Conservation (phyloP, 2,113 vertebrate species). For the Clarias magur region DNA sequence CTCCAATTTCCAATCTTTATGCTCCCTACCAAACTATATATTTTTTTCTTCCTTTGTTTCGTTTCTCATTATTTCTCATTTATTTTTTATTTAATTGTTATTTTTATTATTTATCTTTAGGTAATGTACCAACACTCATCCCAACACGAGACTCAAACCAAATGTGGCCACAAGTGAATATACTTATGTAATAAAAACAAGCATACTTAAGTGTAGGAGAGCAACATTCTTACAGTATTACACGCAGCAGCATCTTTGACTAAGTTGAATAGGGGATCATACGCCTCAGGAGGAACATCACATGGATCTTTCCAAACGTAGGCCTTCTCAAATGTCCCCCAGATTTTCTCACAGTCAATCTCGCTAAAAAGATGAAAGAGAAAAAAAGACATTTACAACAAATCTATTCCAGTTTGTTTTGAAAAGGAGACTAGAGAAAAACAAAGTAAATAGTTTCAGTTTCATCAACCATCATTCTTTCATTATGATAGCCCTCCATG, state of each 20-base stretch:
- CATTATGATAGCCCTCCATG: neutral
- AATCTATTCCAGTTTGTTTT: neutral
- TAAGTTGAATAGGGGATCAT: constrained; percentile 52
- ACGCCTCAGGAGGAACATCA: constrained; percentile 58
- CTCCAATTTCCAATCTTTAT: no score
- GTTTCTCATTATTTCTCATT: no score
- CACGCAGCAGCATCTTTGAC: constrained; percentile 46
- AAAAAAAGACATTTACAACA: neutral
- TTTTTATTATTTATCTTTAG: no score
- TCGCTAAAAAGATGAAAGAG: constrained; percentile 33
- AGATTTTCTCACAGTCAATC: constrained; percentile 59
- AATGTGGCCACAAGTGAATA: neutral
- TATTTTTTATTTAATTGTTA: no score
- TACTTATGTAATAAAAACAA: neutral
- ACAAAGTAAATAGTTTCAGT: neutral
- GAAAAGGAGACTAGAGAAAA: neutral
- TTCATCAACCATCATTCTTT: neutral
- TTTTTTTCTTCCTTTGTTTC: no score
- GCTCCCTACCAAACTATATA: no score
- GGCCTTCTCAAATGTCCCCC: constrained; percentile 61
- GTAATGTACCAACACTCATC: neutral
- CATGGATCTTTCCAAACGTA: constrained; percentile 64
- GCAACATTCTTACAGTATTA: constrained; percentile 61
- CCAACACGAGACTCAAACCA: neutral
- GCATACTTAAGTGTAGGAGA: neutral